phyloP scores from a whole-genome alignment of 2,113 vertebrate genomes.

The Aplodontia rufa region DNA sequence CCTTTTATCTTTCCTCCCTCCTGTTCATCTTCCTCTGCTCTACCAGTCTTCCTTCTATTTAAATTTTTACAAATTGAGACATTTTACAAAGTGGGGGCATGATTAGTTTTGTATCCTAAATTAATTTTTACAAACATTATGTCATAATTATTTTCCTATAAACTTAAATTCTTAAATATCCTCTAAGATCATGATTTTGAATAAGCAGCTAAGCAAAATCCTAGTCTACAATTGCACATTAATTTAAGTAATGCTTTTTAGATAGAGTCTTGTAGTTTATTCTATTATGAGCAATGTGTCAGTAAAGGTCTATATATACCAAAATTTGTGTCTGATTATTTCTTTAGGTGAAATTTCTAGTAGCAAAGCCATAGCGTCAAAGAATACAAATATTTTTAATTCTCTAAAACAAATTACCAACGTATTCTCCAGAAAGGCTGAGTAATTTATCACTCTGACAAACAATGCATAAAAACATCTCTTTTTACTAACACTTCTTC shows the following conservation, averaged over 20 bases:
- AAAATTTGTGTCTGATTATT: neutral
- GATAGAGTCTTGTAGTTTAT: neutral
- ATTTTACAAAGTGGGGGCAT: neutral
- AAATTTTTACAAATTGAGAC: neutral
- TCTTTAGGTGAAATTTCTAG: constrained; percentile 32
- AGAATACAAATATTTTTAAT: neutral
- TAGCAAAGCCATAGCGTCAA: constrained; percentile 15
- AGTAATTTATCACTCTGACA: neutral
- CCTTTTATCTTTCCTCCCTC: too few species aligned
- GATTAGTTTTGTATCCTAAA: neutral
- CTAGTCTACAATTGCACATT: neutral
- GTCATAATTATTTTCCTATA: neutral
- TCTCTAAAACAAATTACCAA: neutral
- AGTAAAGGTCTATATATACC: neutral
- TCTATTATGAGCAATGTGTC: constrained; percentile 1
- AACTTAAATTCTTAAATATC: constrained; percentile 1
- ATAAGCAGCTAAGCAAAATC: constrained; percentile 11
- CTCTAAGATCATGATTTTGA: neutral
- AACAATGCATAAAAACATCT: neutral
- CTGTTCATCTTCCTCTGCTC: too few species aligned
- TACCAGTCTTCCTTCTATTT: too few species aligned
- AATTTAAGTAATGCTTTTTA: neutral
- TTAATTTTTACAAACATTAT: neutral
- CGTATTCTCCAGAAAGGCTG: neutral
- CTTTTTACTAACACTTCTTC: neutral